Evolutionary conservation across 2,113 vertebrate genomes (phyloP).

Genomic region (Calidris pugnax): DNA sequence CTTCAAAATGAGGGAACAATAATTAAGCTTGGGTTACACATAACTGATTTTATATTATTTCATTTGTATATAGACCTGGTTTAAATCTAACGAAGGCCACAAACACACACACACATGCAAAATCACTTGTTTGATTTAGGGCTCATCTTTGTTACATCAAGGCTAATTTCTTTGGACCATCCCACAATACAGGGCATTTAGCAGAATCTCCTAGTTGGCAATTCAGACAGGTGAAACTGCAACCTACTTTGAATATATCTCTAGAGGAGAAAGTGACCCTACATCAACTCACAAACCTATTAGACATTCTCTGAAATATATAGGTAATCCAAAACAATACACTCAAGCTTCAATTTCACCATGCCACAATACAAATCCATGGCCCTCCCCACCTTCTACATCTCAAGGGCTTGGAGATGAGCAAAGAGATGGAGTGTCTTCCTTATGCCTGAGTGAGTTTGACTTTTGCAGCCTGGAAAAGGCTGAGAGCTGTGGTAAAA

Average conservation of each 20-base stretch:
- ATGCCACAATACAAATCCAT: not conserved
- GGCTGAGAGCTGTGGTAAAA: not conserved
- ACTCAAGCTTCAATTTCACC: not conserved
- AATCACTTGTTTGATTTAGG: not conserved
- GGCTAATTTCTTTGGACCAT: not conserved
- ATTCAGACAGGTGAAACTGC: not conserved
- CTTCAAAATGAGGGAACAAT: not conserved
- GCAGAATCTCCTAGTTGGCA: not conserved
- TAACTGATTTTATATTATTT: not conserved
- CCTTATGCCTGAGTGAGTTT: not conserved
- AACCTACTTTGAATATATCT: not conserved
- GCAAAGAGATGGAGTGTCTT: not conserved
- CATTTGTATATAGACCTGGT: not conserved
- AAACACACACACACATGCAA: not conserved
- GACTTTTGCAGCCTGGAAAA: not conserved
- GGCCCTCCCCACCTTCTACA: not conserved
- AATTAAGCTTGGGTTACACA: not conserved
- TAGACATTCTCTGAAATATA: not conserved
- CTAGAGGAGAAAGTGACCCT: not conserved
- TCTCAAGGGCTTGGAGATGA: not conserved
- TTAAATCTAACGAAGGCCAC: not conserved
- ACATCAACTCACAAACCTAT: not conserved
- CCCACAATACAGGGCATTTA: not conserved
- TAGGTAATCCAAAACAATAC: not conserved
- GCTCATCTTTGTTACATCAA: not conserved